Percentiles rank a stretch among this genome's conserved stretches.
Evolutionary conservation across 2,797 vertebrate species (phyloP).

Genomic region (Gorsachius magnificus): DNA sequence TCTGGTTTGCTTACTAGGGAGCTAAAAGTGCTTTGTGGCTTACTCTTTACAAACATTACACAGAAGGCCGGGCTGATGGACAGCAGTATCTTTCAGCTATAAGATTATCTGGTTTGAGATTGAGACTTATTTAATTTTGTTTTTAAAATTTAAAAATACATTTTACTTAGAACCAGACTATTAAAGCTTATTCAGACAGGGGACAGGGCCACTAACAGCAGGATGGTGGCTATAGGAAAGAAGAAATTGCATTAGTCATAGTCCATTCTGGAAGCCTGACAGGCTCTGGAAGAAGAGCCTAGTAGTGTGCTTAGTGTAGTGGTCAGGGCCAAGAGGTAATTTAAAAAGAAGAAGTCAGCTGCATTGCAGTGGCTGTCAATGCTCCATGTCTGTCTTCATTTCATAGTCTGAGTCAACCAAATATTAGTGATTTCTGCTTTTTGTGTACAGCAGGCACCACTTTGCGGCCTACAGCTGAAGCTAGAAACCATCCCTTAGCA

Average conservation of each 20-base stretch:
- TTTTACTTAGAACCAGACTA: background rate
- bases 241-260: background rate
- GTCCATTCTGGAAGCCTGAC: background rate
- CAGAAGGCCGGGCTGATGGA: background rate
- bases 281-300: background rate
- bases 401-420: background rate
- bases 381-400: background rate
- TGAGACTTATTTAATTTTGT: background rate
- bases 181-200: background rate
- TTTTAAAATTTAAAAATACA: background rate
- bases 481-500: background rate
- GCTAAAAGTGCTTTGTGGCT: background rate
- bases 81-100: background rate
- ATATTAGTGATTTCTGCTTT: background rate
- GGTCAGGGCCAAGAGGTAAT: background rate
- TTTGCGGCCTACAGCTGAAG: rapidly evolving
- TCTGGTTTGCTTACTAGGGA: background rate
- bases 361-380: background rate
- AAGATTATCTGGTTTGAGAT: background rate
- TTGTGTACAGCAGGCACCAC: background rate
- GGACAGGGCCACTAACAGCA: background rate
- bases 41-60: background rate
- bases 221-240: background rate
- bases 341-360: background rate
- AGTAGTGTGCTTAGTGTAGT: background rate